These are phyloP conservation scores for Beris morrisii DNA, from an alignment of 2,888 invertebrate species.

Conservation along the genomic window DNA sequence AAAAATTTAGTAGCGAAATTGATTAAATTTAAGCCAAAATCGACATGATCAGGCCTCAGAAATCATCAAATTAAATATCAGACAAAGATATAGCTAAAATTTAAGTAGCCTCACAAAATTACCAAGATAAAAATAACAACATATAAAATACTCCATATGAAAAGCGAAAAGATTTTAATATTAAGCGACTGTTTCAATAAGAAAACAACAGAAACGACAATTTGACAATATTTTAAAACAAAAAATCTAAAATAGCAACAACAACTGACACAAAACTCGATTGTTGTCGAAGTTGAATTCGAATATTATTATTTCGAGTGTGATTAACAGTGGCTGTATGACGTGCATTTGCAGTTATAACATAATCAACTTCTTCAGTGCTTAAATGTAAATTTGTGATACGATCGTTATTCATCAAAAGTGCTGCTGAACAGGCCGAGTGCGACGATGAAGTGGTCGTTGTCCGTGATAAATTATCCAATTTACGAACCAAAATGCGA, in stretches of 20 bases:
- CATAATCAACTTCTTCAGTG: constrained; percentile 44
- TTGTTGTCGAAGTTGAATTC: constrained; percentile 41
- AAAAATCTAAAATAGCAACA: constrained; percentile 55
- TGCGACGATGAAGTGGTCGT: background rate
- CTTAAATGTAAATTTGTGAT: constrained; percentile 33
- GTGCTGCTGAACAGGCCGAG: constrained; percentile 26
- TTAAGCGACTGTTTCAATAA: background rate
- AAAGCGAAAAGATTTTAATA: no score
- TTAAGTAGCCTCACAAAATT: no score
- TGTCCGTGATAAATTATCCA: constrained; percentile 24
- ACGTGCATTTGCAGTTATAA: constrained; percentile 46
- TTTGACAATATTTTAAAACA: constrained; percentile 46
- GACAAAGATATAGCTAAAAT: no score
- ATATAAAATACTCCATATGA: no score
- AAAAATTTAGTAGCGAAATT: no score
- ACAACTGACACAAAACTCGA: constrained; percentile 52
- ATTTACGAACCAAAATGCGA: constrained; percentile 4
- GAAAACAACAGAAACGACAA: background rate
- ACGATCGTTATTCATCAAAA: constrained; percentile 20
- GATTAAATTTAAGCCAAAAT: no score
- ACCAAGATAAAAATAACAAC: no score
- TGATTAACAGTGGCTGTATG: constrained; percentile 43
- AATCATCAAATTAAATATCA: no score
- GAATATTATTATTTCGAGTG: constrained; percentile 25
- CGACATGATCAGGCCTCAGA: no score